Base-by-base conservation (phyloP, 2,888 invertebrate genomes). In the Apomyelois bistriatella region DNA sequence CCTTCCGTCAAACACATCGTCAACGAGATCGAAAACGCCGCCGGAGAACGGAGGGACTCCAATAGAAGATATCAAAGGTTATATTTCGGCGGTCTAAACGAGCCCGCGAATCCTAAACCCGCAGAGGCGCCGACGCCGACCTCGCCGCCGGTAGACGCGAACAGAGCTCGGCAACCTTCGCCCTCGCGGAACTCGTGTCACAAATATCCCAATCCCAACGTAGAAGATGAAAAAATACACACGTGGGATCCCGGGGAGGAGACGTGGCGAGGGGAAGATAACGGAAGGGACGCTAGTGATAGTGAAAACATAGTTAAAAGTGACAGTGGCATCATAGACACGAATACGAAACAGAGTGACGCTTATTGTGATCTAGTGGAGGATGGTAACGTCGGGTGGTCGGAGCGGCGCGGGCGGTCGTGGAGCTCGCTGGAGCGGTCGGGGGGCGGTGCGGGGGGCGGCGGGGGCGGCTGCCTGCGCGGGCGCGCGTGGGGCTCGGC, bases 341-440 rank as follows among this genome's bases (percentile, higher is more conserved):
- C 82, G 32, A 88, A 85, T 75, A 82, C 73, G 63, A 90, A 84
- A 72, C 81, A 77, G 59, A 90, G 88, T 64, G 96, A 96, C 78
- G 92, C 92, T 53, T 95, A 95, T 72, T 94, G 94, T 53, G 92
- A 94, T 68, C 93, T 93, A 55, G 78, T 94, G 50, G 96, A 95
- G 67, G 91, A n/a, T n/a, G n/a, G 92, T 60, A 94, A 94, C 51
- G 93, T 94, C 69, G 95, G 95, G 48, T 62, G 66, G 57, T 82
- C 82, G 50, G 76, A 76, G 56, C 22, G 81, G 79, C 60, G 74
- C 79, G 37, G 76, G 81, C 15, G 77, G 79, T 95, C 95, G 48
- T 95, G 95, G 94, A 94, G 93, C 72, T 94, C 94, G 32, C 93
- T 93, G 75, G 95, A 95, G 79, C 95, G 95, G 74, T 95, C 95